Base-by-base conservation (phyloP, 2,888 invertebrate genomes). In the Macrophya annulata region DNA sequence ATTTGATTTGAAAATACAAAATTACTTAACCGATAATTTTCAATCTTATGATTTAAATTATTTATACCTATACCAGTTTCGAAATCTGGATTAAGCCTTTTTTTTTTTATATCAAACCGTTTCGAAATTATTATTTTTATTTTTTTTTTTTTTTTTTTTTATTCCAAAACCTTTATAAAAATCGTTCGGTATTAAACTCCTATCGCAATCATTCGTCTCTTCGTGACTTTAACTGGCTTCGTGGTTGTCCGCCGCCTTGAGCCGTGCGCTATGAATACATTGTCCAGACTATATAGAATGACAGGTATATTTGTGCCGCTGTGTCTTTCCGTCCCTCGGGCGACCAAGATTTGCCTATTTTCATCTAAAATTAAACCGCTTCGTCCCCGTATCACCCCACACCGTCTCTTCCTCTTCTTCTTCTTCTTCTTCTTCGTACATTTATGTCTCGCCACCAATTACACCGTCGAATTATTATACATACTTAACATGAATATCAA, bases 351-450 rank as follows among this genome's bases (percentile, higher is more conserved):
- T 83, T 71, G 45, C 65, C 71, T 83, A 83, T 83, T 83, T 83
- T 83, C 83, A 48, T 83, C 83, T 83, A 71, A 83, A 83, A 83
- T 71, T 83, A 83, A 71, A 65, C 81, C 62, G 59, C 62, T 81
- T 43, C 81, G 59, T 62, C 12, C 48, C 43, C 43, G 17, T 76
- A 12, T 15, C 65, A 55, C 65, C 65, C 65, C 65, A 31, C 65
- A 31, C 31, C 65, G 65, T 65, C 65, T 25, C 65, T n/a, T n/a
- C 55, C 8, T 51, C 51, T 17, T 17, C 25, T n/a, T 25, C 59
- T 9, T 25, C 59, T 21, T 25, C 62, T 25, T 21, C 21, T 21
- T 65, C 3, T 65, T 5, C 10, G 10, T 15, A 68, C 0, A 31
- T 6, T 31, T 25, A 10, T 68, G 31, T 37, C 68, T 68, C 68